Conservation (phyloP, 2,888 invertebrate species). For the Hetaerina titia region DNA sequence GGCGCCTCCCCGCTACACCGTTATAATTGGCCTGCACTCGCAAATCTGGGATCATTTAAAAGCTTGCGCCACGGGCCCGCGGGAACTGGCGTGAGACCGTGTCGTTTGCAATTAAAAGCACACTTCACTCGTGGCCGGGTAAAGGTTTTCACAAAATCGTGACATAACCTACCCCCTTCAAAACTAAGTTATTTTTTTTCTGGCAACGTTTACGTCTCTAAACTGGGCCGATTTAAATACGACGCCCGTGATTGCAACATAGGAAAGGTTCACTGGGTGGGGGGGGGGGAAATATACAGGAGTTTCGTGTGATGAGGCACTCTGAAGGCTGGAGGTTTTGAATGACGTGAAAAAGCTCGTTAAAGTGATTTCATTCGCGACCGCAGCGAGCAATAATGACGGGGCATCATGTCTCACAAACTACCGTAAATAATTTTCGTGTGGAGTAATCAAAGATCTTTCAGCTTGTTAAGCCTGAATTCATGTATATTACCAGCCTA, state of each 20-base stretch:
- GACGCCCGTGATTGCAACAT: neutral
- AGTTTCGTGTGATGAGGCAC: neutral
- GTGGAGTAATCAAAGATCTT: neutral
- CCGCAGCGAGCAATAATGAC: neutral
- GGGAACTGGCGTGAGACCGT: neutral
- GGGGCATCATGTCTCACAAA: neutral
- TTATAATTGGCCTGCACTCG: neutral
- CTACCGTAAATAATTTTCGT: neutral
- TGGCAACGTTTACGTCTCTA: neutral
- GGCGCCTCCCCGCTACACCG: neutral
- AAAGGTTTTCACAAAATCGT: neutral
- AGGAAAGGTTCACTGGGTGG: neutral
- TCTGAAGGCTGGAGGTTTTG: neutral
- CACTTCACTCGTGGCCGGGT: neutral
- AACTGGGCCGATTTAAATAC: neutral
- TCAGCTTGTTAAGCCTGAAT: neutral
- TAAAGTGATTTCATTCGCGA: neutral
- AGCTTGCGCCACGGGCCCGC: neutral
- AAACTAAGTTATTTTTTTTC: neutral
- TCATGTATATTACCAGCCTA: neutral
- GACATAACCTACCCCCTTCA: neutral
- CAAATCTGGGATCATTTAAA: neutral
- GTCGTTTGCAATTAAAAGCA: conserved; percentile 17
- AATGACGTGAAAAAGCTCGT: neutral
- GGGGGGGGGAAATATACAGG: neutral